phyloP scores from a whole-genome alignment of 2,888 invertebrate genomes.

The Ophion obscuratus region DNA sequence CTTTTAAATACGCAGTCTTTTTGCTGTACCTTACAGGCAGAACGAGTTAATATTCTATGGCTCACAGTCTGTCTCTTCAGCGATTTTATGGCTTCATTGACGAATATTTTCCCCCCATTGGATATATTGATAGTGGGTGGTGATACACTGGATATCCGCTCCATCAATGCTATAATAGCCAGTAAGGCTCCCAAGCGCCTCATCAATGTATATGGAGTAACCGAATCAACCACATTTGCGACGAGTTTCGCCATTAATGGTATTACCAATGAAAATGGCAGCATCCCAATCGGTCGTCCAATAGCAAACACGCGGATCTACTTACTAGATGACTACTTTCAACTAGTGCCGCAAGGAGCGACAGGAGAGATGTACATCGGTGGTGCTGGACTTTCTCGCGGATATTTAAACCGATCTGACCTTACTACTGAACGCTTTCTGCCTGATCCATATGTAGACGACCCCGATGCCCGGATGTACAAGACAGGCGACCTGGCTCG shows the following conservation, averaged over 20 bases:
- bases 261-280: background rate
- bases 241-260: background rate
- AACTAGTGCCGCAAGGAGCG: constrained; percentile 5
- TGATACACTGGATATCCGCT: background rate
- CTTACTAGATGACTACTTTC: background rate
- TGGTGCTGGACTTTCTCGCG: constrained; percentile 7
- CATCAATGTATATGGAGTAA: constrained; percentile 6
- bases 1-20: constrained; percentile 1
- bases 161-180: background rate
- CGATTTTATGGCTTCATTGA: background rate
- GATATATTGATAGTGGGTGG: constrained; percentile 19
- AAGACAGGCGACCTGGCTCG: constrained; percentile 30
- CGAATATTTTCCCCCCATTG: background rate
- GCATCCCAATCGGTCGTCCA: constrained; percentile 20
- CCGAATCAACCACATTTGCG: constrained; percentile 12
- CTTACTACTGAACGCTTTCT: constrained; percentile 13
- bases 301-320: constrained; percentile 11
- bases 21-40: background rate
- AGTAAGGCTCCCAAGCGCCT: background rate
- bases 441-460: constrained; percentile 5
- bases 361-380: constrained; percentile 32
- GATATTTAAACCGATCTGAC: constrained; percentile 12
- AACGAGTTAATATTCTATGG: background rate
- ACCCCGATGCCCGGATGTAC: constrained; percentile 18
- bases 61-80: background rate